Evolutionary conservation across 2,797 vertebrate species (phyloP).

Genomic region (Cirrhinus mrigala): DNA sequence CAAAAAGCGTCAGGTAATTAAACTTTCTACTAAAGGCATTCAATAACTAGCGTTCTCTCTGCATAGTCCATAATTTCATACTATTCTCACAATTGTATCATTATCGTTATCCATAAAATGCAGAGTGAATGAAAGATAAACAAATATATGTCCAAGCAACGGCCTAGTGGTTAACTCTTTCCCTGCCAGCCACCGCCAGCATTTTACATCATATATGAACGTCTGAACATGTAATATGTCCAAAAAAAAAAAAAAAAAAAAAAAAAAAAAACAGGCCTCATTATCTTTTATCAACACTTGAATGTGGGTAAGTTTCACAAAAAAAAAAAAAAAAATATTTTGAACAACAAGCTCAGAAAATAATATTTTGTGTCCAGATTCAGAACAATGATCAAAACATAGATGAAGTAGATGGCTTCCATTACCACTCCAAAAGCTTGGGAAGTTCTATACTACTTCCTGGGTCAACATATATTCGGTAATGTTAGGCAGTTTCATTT

Average conservation of each 20-base stretch:
- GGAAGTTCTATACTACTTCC: not conserved
- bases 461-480: not conserved
- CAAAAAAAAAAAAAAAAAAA: not conserved
- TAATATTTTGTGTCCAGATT: not conserved
- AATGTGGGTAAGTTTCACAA: no score
- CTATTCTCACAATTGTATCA: not conserved
- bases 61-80: not conserved
- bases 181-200: not conserved
- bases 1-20: constrained; percentile 43
- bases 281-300: not conserved
- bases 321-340: no score
- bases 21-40: constrained; percentile 14
- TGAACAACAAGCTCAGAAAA: not conserved
- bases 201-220: not conserved
- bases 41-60: not conserved
- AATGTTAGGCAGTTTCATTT: not conserved
- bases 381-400: not conserved
- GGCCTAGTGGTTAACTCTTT: not conserved
- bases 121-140: not conserved
- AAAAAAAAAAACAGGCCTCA: not conserved
- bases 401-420: not conserved
- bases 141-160: not conserved
- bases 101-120: not conserved
- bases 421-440: not conserved
- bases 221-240: not conserved